These are phyloP conservation scores for Poeciliopsis occidentalis DNA, from an alignment of 2,113 vertebrate genomes.

Conservation along the genomic window DNA sequence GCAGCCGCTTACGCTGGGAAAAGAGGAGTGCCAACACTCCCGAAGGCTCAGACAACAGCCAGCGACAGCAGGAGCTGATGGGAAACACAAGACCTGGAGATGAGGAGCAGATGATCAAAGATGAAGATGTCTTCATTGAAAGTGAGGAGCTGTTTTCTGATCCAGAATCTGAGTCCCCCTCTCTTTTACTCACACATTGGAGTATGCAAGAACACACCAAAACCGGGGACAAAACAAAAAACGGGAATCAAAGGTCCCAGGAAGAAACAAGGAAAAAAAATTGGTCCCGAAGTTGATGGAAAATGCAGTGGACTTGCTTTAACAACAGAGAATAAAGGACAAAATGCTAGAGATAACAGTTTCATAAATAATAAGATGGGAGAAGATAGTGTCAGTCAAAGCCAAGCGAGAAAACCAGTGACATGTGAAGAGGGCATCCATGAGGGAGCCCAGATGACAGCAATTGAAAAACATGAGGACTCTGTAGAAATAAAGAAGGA, in stretches of 20 bases:
- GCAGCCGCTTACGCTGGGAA: slow-evolving; percentile 74
- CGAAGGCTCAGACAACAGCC: slow-evolving; percentile 29
- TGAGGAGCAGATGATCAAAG: neutral
- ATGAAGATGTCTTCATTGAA: slow-evolving; percentile 27
- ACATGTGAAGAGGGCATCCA: neutral
- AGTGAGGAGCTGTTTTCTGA: slow-evolving; percentile 43
- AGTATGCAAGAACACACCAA: slow-evolving; percentile 24
- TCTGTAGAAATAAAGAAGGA: slow-evolving; percentile 12
- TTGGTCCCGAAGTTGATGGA: neutral
- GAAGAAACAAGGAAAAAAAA: slow-evolving; percentile 4
- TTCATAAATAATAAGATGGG: neutral
- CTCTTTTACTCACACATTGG: slow-evolving; percentile 65
- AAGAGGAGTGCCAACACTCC: slow-evolving; percentile 35
- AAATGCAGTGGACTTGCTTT: neutral
- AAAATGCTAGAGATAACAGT: neutral
- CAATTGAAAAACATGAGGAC: neutral
- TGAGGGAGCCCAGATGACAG: neutral
- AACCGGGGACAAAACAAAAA: neutral
- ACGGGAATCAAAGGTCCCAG: neutral
- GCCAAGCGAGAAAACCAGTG: neutral
- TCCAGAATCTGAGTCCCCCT: slow-evolving; percentile 46
- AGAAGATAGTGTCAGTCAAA: neutral
- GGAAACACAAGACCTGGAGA: neutral
- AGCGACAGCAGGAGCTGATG: slow-evolving; percentile 22
- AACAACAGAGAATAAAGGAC: neutral